A percentile compares a stretch with the other conserved stretches of the same genome.
phyloP scores from a whole-genome alignment of 2,113 vertebrate species.

The Trinectes maculatus region DNA sequence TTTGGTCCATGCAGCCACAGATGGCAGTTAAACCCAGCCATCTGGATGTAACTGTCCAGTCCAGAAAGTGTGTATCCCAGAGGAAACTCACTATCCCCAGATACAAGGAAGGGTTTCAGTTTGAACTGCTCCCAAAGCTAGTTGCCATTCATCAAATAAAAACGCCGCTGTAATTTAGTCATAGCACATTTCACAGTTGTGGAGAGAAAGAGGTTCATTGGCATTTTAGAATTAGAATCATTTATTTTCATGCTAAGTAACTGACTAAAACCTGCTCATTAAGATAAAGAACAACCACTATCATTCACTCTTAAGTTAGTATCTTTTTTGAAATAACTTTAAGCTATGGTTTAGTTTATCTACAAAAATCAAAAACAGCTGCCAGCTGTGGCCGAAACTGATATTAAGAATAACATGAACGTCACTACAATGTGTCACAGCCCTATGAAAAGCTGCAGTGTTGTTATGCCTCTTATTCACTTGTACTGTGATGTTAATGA shows the following conservation, averaged over 20 bases:
- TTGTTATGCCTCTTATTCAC: not conserved
- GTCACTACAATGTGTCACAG: not conserved
- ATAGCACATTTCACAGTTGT: too few species aligned
- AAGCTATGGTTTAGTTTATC: too few species aligned
- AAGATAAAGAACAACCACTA: too few species aligned
- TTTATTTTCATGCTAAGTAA: too few species aligned
- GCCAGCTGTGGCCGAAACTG: not conserved
- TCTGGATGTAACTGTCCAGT: conserved; percentile 64
- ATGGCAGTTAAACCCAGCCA: conserved; percentile 65
- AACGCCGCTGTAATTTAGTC: too few species aligned
- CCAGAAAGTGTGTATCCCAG: conserved; percentile 54
- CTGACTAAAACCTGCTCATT: too few species aligned
- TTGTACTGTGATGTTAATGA: not conserved
- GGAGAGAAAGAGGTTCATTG: too few species aligned
- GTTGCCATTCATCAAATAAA: conserved; percentile 11
- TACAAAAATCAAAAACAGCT: not conserved
- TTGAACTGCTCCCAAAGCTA: conserved; percentile 30
- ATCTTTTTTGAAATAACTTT: too few species aligned
- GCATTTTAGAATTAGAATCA: too few species aligned
- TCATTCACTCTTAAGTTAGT: too few species aligned
- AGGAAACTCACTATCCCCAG: conserved; percentile 44
- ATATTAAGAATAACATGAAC: not conserved
- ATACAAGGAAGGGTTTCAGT: conserved; percentile 29
- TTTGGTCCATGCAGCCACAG: conserved; percentile 56
- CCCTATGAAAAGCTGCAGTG: too few species aligned